Conservation (phyloP, 2,113 vertebrate species). For the Eidolon helvum region DNA sequence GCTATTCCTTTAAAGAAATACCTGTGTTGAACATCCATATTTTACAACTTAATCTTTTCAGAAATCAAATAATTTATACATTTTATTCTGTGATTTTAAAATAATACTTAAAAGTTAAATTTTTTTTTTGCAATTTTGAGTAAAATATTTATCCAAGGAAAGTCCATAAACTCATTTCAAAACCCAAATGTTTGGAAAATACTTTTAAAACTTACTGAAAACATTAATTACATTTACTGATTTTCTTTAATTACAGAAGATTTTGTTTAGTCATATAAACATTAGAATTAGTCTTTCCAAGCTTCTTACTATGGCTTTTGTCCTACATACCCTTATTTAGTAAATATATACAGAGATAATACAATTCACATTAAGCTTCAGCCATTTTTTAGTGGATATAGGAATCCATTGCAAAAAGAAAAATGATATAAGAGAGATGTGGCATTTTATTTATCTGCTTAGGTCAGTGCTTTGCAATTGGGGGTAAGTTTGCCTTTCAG, state of each 20-base stretch:
- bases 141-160: neutral
- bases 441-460: neutral
- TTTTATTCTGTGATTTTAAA: neutral
- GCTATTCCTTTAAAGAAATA: neutral
- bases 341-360: neutral
- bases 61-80: neutral
- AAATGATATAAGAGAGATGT: neutral
- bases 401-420: neutral
- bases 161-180: neutral
- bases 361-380: neutral
- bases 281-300: neutral
- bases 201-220: neutral
- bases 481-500: neutral
- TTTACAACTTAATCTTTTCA: neutral
- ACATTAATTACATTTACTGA: neutral
- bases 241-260: neutral
- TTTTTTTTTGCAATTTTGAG: neutral
- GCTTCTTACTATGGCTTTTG: neutral
- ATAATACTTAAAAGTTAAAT: neutral
- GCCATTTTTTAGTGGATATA: neutral
- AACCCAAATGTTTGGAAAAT: neutral
- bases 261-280: neutral
- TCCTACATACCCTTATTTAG: neutral
- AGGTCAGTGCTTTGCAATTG: neutral
- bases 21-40: neutral